Percentiles rank a stretch among this genome's conserved stretches.
Evolutionary conservation across 2,797 vertebrate species (phyloP).

Genomic region (Intellagama lesueurii): DNA sequence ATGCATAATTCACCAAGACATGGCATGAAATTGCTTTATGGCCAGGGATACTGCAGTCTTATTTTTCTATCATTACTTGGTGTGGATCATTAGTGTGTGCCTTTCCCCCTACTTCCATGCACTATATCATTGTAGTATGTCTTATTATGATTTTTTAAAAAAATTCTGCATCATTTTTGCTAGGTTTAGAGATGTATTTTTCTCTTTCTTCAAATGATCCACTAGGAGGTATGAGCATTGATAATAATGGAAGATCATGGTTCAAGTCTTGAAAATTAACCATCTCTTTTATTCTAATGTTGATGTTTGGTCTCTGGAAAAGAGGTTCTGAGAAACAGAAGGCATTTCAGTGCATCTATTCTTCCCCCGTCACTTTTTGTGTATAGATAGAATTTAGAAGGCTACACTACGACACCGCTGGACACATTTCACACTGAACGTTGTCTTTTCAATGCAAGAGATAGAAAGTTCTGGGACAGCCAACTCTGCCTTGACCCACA

Average conservation of each 20-base stretch:
- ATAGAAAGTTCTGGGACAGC: not conserved
- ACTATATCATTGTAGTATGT: not conserved
- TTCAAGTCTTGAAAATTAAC: not conserved
- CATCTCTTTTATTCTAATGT: not conserved
- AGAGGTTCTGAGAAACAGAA: not conserved
- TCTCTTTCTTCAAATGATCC: not conserved
- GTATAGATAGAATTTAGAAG: not conserved
- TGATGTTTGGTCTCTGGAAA: not conserved
- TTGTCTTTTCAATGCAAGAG: not conserved
- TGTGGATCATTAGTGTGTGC: not conserved
- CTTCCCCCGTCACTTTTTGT: not conserved
- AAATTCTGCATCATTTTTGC: slow-evolving; percentile 5
- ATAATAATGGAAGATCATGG: not conserved
- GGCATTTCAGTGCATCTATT: not conserved
- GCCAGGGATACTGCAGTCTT: too few relatives aligned
- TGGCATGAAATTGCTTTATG: too few relatives aligned
- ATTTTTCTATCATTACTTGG: not conserved
- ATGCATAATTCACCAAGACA: too few relatives aligned
- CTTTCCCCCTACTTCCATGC: not conserved
- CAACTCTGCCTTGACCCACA: not conserved
- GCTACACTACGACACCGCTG: not conserved
- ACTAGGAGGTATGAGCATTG: not conserved
- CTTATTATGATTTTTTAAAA: slow-evolving; percentile 12
- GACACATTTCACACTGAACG: not conserved
- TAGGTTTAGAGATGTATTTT: not conserved